These are phyloP conservation scores for Botrylloides violaceus DNA, from an alignment of 23 tunicate species.

Conservation along the genomic window DNA sequence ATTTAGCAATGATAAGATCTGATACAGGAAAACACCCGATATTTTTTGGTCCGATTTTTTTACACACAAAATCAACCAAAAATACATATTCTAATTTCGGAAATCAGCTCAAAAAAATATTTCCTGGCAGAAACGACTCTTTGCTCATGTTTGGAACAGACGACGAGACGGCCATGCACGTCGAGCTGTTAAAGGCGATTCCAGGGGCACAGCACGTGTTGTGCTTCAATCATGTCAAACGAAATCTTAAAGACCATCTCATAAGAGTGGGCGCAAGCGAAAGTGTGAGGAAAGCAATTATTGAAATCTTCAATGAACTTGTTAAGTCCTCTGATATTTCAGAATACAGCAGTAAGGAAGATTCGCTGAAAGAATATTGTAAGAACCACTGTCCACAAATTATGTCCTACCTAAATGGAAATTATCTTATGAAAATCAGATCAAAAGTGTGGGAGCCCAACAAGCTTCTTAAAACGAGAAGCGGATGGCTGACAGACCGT, in stretches of 20 bases:
- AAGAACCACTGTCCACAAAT: too few relatives aligned
- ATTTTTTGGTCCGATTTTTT: not conserved
- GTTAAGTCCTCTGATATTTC: too few relatives aligned
- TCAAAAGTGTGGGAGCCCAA: too few relatives aligned
- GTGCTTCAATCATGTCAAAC: not conserved
- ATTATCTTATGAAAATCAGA: too few relatives aligned
- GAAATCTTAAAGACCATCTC: not conserved
- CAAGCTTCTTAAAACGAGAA: too few relatives aligned
- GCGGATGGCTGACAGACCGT: too few relatives aligned
- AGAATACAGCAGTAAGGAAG: too few relatives aligned
- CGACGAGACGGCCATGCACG: not conserved
- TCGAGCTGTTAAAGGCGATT: not conserved
- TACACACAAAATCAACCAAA: not conserved
- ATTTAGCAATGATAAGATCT: not conserved
- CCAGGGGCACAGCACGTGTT: not conserved
- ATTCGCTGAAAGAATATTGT: too few relatives aligned
- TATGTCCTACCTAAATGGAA: too few relatives aligned
- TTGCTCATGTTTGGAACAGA: not conserved
- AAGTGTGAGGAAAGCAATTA: too few relatives aligned
- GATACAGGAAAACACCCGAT: not conserved
- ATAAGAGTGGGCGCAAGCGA: too few relatives aligned
- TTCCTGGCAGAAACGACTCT: not conserved
- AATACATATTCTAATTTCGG: not conserved
- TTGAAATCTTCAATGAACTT: too few relatives aligned
- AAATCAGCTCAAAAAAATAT: not conserved